phyloP scores from a whole-genome alignment of 2,888 invertebrate genomes.

The Ormyrus pomaceus region DNA sequence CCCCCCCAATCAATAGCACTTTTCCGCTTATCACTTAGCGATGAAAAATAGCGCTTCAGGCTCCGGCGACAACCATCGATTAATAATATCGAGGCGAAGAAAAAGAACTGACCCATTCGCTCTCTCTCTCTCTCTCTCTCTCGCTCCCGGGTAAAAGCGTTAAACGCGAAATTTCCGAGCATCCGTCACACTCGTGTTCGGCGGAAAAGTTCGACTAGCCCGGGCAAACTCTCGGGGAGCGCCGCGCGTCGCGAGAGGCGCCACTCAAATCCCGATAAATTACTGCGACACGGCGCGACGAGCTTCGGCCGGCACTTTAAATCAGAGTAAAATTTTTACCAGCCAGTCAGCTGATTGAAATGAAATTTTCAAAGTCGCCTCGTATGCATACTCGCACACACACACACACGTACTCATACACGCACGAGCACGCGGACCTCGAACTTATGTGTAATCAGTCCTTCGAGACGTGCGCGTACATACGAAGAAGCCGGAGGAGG shows the following conservation, averaged over 20 bases:
- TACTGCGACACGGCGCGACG: constrained; percentile 7
- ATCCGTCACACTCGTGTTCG: constrained; percentile 27
- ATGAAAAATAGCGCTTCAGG: too few relatives aligned
- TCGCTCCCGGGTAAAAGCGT: not conserved
- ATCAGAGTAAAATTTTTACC: constrained; percentile 28
- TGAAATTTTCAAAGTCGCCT: constrained; percentile 35
- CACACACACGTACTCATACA: not conserved
- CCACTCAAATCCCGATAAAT: constrained; percentile 38
- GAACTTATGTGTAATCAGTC: too few relatives aligned
- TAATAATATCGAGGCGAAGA: constrained; percentile 6
- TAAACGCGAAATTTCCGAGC: constrained; percentile 11
- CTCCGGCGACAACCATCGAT: not conserved
- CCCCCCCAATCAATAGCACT: too few relatives aligned
- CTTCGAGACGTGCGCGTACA: too few relatives aligned
- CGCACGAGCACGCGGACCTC: too few relatives aligned
- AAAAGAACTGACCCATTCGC: not conserved
- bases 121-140: too few relatives aligned
- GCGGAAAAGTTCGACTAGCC: not conserved
- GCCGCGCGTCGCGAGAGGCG: not conserved
- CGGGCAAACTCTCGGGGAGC: not conserved
- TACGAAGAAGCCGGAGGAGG: too few relatives aligned
- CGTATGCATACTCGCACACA: not conserved
- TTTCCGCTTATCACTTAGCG: too few relatives aligned
- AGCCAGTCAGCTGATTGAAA: constrained; percentile 27
- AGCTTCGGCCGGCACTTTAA: too few relatives aligned